A percentile compares a stretch with the other conserved stretches of the same genome.
phyloP scores from a whole-genome alignment of 1,140 invertebrate species.

The Probaryconus sp. region DNA sequence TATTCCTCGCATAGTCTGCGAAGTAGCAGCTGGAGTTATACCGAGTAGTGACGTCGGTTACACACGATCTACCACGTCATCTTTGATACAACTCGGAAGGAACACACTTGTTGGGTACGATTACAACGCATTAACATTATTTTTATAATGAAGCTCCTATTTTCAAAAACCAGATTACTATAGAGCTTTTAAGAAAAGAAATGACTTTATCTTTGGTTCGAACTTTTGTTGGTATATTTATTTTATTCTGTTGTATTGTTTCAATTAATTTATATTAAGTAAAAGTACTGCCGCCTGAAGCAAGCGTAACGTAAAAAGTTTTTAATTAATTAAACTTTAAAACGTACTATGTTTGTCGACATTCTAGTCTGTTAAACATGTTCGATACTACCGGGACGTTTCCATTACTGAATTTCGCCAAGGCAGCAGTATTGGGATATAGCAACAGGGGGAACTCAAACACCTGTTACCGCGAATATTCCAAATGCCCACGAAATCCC shows the following conservation, averaged over 20 bases:
- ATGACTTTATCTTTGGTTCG: no score
- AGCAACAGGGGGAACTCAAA: conserved; percentile 81
- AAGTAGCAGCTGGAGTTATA: conserved; percentile 83
- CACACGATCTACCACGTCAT: conserved; percentile 45
- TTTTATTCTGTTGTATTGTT: no score
- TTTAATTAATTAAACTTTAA: conserved; percentile 36
- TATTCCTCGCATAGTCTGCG: conserved; percentile 86
- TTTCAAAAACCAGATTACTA: no score
- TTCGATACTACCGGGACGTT: conserved; percentile 77
- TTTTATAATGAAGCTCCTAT: no score
- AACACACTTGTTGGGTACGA: conserved; percentile 83
- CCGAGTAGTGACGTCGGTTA: conserved; percentile 71
- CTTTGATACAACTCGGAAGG: conserved; percentile 73
- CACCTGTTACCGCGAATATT: conserved; percentile 83
- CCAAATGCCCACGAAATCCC: conserved; percentile 85
- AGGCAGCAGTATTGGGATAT: conserved; percentile 85
- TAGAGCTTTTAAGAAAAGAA: no score
- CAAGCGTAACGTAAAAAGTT: no score
- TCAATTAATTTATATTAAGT: no score
- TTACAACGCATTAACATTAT: no score
- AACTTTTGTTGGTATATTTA: no score
- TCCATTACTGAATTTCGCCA: conserved; percentile 84
- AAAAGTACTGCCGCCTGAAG: no score
- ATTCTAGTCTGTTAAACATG: conserved; percentile 77
- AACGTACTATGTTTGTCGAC: conserved; percentile 31